These are phyloP conservation scores for Pentalonia nigronervosa DNA, from an alignment of 1,140 invertebrate species.

Conservation along the genomic window DNA sequence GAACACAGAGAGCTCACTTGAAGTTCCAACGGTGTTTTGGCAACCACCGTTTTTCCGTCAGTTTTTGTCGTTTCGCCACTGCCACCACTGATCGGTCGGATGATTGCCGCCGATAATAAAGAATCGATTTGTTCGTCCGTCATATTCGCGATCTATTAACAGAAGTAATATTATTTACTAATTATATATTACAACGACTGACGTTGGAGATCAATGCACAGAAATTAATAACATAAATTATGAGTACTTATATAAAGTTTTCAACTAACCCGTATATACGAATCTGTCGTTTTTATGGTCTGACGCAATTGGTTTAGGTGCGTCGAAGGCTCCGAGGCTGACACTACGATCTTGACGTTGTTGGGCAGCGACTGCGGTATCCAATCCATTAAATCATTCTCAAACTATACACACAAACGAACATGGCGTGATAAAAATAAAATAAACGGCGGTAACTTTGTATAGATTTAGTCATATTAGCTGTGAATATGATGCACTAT, in stretches of 20 bases:
- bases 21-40: conserved; percentile 23
- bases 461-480: background rate
- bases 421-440: background rate
- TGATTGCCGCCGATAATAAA: background rate
- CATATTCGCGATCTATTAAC: background rate
- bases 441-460: background rate
- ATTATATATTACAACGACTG: background rate
- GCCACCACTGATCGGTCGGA: background rate
- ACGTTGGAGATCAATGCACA: background rate
- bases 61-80: background rate
- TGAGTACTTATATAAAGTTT: background rate
- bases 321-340: conserved; percentile 70
- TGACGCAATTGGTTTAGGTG: conserved; percentile 65
- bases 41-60: background rate
- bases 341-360: conserved; percentile 77
- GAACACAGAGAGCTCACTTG: background rate
- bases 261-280: conserved; percentile 64
- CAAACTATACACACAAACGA: conserved; percentile 47
- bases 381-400: conserved; percentile 69
- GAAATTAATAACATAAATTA: background rate
- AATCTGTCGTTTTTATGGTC: conserved; percentile 63
- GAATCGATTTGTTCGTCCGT: conserved; percentile 8
- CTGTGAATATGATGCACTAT: background rate
- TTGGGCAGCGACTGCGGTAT: conserved; percentile 73
- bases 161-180: background rate